These are phyloP conservation scores for Tyto alba DNA, from an alignment of 2,113 vertebrate species.

Conservation along the genomic window DNA sequence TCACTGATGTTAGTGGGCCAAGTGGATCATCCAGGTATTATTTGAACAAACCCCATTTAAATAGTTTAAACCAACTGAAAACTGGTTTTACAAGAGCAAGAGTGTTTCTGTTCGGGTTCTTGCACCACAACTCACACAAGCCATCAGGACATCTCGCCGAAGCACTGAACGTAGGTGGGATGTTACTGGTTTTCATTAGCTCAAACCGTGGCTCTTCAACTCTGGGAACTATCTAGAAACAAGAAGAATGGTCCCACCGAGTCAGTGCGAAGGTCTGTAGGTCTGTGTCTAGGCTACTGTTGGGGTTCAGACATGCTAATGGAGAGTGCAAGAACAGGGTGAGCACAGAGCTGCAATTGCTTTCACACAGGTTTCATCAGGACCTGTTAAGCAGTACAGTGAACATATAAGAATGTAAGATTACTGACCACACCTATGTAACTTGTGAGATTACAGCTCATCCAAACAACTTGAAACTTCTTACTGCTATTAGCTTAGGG, in stretches of 20 bases:
- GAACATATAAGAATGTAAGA: accelerated
- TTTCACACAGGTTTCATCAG: not conserved
- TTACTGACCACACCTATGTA: too few relatives aligned
- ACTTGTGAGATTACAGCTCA: accelerated
- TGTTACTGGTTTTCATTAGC: not conserved
- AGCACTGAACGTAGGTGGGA: accelerated
- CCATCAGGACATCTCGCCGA: accelerated
- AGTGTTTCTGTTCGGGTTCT: not conserved
- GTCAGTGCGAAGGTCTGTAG: not conserved
- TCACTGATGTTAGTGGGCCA: not conserved
- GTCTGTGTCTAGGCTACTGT: accelerated
- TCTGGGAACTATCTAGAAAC: not conserved
- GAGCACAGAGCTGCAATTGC: not conserved
- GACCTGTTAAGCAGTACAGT: not conserved
- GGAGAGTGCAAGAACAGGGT: not conserved
- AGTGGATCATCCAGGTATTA: not conserved
- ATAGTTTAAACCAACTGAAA: not conserved
- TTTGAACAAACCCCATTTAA: not conserved
- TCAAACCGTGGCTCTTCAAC: not conserved
- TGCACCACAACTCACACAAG: not conserved
- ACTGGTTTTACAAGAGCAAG: not conserved
- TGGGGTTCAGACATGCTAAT: not conserved
- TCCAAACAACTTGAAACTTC: not conserved
- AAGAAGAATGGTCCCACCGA: not conserved
- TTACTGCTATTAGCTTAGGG: not conserved